Evolutionary conservation across 2,888 invertebrate species (phyloP).

Genomic region (Leucophenga maculata): DNA sequence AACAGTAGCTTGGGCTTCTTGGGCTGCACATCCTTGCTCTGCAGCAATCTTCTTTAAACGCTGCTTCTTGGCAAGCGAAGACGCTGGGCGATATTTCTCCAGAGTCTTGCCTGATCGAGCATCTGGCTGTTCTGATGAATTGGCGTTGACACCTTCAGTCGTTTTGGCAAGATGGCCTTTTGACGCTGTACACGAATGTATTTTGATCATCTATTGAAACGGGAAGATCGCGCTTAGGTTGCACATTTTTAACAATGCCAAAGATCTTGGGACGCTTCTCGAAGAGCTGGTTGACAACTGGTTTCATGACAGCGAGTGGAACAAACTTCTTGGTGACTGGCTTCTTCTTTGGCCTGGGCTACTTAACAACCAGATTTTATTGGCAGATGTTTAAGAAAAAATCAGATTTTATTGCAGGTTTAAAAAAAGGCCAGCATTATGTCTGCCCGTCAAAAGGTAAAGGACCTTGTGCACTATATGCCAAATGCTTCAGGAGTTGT

Average conservation of each 20-base stretch:
- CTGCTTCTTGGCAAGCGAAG: constrained; percentile 90
- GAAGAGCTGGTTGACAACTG: constrained; percentile 94
- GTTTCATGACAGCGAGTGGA: constrained; percentile 90
- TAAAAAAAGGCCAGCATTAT: constrained; percentile 68
- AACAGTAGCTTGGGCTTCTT: constrained; percentile 92
- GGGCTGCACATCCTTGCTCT: constrained; percentile 92
- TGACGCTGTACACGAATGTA: constrained; percentile 99
- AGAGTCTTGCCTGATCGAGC: constrained; percentile 96
- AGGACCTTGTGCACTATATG: too few relatives aligned
- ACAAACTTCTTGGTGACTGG: constrained; percentile 94
- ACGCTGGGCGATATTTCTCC: constrained; percentile 98
- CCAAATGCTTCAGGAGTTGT: too few relatives aligned
- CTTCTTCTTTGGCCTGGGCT: constrained; percentile 91
- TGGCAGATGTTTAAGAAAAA: constrained; percentile 67
- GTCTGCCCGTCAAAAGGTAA: constrained; percentile 72
- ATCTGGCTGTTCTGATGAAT: constrained; percentile 98
- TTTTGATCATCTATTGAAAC: constrained; percentile 99
- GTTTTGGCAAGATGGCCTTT: constrained; percentile 93
- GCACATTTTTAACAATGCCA: constrained; percentile 98
- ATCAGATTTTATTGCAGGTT: constrained; percentile 67
- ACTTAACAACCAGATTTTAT: constrained; percentile 72
- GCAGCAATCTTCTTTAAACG: constrained; percentile 93
- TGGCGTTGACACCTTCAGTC: constrained; percentile 98
- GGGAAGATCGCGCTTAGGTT: constrained; percentile 97
- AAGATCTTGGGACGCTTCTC: constrained; percentile 98